Evolutionary conservation across 1,140 invertebrate species (phyloP), one percentile per base, ranked within the genome.

Genomic region (Venturia canescens): DNA sequence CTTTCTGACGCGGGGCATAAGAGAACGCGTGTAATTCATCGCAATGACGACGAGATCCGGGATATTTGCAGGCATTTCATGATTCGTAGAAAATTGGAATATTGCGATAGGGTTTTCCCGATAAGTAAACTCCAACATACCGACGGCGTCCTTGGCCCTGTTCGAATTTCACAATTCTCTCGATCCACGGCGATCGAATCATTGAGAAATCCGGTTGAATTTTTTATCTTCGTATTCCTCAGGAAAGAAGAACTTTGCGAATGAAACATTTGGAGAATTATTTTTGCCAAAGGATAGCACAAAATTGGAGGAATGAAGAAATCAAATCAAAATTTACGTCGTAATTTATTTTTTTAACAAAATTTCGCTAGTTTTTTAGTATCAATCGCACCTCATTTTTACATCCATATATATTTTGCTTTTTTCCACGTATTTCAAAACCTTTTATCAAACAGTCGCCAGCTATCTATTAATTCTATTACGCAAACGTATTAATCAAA

Each of bases 91-190:
- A 44, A 44, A 44, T 44, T 44, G 7, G 34, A 18, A 57, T 77
- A 66, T 63, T 60, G 34, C 57, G 53, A 74, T 74, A 18, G 48
- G 71, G 53, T 50, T 74, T 74, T 53, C 71, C 71, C 44, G 31
- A 23, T n/a, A 18, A 6, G 34, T 72, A 15, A 31, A 29, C 31
- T 27, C 23, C n/a, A 50, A 29, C 23, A 0, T 60, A 27, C 15
- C 26, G 13, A 31, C 3, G 18, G 48, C 13, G 38, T 76, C 74
- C 50, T 76, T 76, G 74, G 53, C 53, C 48, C 74, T 60, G 3
- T 76, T 76, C 13, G 3, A 18, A 63, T 63, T 18, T 76, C 38
- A 29, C 71, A 74, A 74, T 53, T 34, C 16, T 4, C 50, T n/a
- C 74, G 53, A 60, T 76, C 74, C 50, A 38, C 0, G 15, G 15